Evolutionary conservation across 2,888 invertebrate species (phyloP).

Genomic region (Slavum lentiscoides): DNA sequence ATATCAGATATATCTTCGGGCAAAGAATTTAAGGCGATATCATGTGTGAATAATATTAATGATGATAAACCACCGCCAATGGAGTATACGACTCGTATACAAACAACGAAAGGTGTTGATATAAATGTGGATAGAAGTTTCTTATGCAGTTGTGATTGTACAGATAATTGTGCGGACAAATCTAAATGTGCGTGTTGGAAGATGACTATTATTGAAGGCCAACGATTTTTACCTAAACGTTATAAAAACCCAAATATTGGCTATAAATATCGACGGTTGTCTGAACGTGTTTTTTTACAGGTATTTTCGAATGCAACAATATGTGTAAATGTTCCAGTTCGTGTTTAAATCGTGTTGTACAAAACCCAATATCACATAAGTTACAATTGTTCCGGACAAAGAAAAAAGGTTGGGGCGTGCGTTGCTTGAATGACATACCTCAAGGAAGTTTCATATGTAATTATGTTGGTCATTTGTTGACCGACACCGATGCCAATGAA

Average conservation of each 20-base stretch:
- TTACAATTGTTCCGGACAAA: constrained; percentile 94
- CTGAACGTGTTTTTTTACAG: constrained; percentile 83
- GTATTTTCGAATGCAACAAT: constrained; percentile 94
- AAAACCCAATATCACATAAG: constrained; percentile 84
- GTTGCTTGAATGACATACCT: constrained; percentile 93
- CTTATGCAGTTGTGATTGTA: constrained; percentile 88
- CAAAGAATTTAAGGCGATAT: constrained; percentile 84
- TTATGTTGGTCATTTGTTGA: constrained; percentile 90
- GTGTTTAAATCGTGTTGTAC: constrained; percentile 89
- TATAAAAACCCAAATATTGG: constrained; percentile 65
- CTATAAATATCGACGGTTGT: constrained; percentile 80
- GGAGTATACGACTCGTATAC: constrained; percentile 80
- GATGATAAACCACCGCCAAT: constrained; percentile 81
- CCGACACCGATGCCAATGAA: constrained; percentile 84
- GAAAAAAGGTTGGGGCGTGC: constrained; percentile 94
- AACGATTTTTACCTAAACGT: constrained; percentile 58
- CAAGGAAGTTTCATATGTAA: constrained; percentile 93
- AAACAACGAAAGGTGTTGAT: constrained; percentile 83
- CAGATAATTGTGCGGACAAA: constrained; percentile 88
- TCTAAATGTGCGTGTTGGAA: constrained; percentile 88
- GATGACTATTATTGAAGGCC: constrained; percentile 73
- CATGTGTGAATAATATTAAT: constrained; percentile 88
- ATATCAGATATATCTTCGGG: constrained; percentile 75
- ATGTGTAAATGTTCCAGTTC: constrained; percentile 82
- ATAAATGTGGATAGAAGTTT: constrained; percentile 83